phyloP scores from a whole-genome alignment of 2,797 vertebrate species.

The Peromyscus attwateri region DNA sequence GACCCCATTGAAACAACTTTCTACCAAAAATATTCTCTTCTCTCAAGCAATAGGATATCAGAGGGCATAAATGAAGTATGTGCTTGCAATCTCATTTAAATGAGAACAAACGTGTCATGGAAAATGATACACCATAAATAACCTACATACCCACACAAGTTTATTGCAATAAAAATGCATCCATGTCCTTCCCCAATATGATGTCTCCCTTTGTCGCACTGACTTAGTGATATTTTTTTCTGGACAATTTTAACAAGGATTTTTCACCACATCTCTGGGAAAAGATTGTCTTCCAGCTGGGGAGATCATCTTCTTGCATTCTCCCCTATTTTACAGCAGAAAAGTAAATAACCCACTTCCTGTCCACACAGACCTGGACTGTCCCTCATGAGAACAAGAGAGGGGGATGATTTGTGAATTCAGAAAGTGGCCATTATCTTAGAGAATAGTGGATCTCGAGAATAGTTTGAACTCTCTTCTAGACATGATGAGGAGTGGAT shows the following conservation, averaged over 20 bases:
- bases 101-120: slow-evolving; percentile 34
- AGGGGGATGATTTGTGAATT: slow-evolving; percentile 56
- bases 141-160: slow-evolving; percentile 23
- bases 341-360: slow-evolving; percentile 73
- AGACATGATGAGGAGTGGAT: slow-evolving; percentile 34
- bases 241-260: not conserved
- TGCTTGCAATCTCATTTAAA: slow-evolving; percentile 1
- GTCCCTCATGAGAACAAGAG: slow-evolving; percentile 67
- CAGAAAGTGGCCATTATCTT: slow-evolving; percentile 36
- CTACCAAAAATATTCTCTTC: slow-evolving; percentile 22
- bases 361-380: slow-evolving; percentile 58
- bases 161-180: not conserved
- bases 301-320: slow-evolving; percentile 61
- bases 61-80: not conserved
- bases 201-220: not conserved
- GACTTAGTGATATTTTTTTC: slow-evolving; percentile 18
- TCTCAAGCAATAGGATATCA: slow-evolving; percentile 29
- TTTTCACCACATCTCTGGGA: slow-evolving; percentile 74
- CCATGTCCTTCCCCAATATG: not conserved
- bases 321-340: slow-evolving; percentile 42
- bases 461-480: slow-evolving; percentile 27
- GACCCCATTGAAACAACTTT: slow-evolving; percentile 21
- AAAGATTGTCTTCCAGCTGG: slow-evolving; percentile 24
- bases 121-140: slow-evolving; percentile 30
- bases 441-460: slow-evolving; percentile 31